Evolutionary conservation across 2,888 invertebrate species (phyloP), one percentile per base, ranked within the genome.

Genomic region (Emmelina monodactyla): DNA sequence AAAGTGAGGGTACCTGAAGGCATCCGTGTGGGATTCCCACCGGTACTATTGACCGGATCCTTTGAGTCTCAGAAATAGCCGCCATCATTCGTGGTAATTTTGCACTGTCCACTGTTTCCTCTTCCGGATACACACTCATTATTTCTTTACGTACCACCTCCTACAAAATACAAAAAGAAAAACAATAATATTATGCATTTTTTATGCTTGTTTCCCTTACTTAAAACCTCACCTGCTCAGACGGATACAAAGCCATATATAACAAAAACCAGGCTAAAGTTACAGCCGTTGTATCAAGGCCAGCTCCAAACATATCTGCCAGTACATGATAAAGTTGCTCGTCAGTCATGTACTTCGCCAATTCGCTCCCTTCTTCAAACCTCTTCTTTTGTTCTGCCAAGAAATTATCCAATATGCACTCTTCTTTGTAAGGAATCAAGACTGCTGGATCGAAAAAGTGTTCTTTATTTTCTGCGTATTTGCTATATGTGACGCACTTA

Each of bases 21-120:
- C 88, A 85, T 28, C 92, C 92, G 58, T 94, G 94, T 5, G 94
- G 93, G 46, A 94, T 88, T 2, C 94, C 94, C 16, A 91, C 70
- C 0, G 94, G 93, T 1, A 91, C 88, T 2, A 91, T 89, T 1
- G 89, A 86, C 15, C 92, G 80, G 28, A 92, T 84, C 33, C 94
- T 82, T 58, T 92, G 91, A 0, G 85, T 83, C 71, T 94, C 94
- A 37, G 86, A 83, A 22, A 94, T 81, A 10, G 89, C 84, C 10
- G 94, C 93, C 68, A 88, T 86, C 5, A 87, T 64, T 43, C 82
- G 83, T 0, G 86, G 84, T 42, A 90, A 56, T 14, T 55, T 55
- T 0, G 67, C 44, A 34, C 83, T 57, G 42, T 89, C 86, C 1
- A 84, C 80, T 32, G 87, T 64, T 2, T 75, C 80, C 14, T 88